Percentiles rank a stretch among this genome's conserved stretches.
phyloP scores from a whole-genome alignment of 2,888 invertebrate genomes.

The Dolichomitus sp. region DNA sequence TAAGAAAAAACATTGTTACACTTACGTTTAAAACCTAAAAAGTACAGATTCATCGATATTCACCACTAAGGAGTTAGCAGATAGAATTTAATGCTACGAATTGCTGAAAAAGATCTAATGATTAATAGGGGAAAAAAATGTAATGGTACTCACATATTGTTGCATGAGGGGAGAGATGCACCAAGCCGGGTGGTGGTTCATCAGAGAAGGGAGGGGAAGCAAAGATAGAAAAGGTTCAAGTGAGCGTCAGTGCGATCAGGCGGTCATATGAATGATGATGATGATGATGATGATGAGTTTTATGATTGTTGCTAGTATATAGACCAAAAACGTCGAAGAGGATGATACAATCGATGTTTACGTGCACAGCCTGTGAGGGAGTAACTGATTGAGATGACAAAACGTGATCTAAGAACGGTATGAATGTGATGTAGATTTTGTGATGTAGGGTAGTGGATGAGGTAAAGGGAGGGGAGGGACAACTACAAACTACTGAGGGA shows the following conservation, averaged over 20 bases:
- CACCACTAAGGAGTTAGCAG: too few species aligned
- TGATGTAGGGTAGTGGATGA: conserved; percentile 35
- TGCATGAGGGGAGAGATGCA: conserved; percentile 73
- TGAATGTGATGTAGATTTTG: conserved; percentile 22
- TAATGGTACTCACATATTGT: conserved; percentile 76
- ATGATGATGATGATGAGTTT: conserved; percentile 5
- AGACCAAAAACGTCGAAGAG: neutral
- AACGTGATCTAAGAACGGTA: neutral
- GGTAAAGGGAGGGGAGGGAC: conserved; percentile 71
- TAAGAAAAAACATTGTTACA: too few species aligned
- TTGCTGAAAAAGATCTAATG: too few species aligned
- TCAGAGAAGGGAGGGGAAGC: conserved; percentile 42
- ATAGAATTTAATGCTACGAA: too few species aligned
- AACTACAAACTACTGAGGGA: conserved; percentile 85
- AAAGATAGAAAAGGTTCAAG: conserved; percentile 11
- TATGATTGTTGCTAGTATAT: neutral
- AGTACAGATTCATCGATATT: too few species aligned
- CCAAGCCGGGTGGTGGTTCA: conserved; percentile 59
- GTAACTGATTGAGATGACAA: conserved; percentile 5
- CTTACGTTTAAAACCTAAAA: too few species aligned
- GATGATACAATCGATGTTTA: neutral
- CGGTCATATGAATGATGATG: neutral
- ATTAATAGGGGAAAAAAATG: conserved; percentile 4
- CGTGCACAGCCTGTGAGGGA: conserved; percentile 10
- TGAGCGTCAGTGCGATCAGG: neutral